Evolutionary conservation across 2,888 invertebrate species (phyloP).

Genomic region (Eupithecia abbreviata): DNA sequence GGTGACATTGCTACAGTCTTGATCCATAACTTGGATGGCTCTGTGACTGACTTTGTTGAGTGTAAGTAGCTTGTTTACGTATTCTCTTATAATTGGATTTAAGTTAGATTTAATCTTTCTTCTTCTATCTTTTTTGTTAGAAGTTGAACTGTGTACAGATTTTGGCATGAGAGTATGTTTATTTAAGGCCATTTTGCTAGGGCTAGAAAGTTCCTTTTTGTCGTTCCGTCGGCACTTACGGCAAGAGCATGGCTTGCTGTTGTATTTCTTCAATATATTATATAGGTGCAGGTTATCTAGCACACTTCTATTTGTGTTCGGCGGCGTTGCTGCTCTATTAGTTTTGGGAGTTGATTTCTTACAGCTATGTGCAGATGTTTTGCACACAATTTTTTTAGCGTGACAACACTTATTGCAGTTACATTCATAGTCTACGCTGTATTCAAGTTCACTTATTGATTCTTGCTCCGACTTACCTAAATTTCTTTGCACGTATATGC

Average conservation of each 20-base stretch:
- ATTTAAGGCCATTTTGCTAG: conserved; percentile 46
- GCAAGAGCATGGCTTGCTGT: conserved; percentile 45
- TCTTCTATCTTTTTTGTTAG: conserved; percentile 44
- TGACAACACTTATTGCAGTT: conserved; percentile 54
- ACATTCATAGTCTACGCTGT: conserved; percentile 50
- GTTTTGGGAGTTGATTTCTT: conserved; percentile 37
- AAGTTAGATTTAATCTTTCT: conserved; percentile 43
- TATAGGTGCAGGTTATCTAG: conserved; percentile 30
- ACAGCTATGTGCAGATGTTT: conserved; percentile 34
- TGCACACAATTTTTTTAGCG: conserved; percentile 39
- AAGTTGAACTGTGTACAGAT: conserved; percentile 33
- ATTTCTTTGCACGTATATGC: conserved; percentile 49
- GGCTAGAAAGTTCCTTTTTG: conserved; percentile 30
- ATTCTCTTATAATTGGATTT: conserved; percentile 70
- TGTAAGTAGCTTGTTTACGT: conserved; percentile 70
- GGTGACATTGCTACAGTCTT: conserved; percentile 75
- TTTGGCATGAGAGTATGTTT: conserved; percentile 33
- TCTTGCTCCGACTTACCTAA: conserved; percentile 41
- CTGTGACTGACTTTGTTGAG: conserved; percentile 71
- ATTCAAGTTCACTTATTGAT: conserved; percentile 42
- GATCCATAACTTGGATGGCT: conserved; percentile 71
- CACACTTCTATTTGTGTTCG: conserved; percentile 58
- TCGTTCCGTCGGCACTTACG: conserved; percentile 44
- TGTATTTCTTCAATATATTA: conserved; percentile 30
- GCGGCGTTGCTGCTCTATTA: conserved; percentile 53